phyloP scores from a whole-genome alignment of 2,888 invertebrate species.

The Polymixis flavicincta region DNA sequence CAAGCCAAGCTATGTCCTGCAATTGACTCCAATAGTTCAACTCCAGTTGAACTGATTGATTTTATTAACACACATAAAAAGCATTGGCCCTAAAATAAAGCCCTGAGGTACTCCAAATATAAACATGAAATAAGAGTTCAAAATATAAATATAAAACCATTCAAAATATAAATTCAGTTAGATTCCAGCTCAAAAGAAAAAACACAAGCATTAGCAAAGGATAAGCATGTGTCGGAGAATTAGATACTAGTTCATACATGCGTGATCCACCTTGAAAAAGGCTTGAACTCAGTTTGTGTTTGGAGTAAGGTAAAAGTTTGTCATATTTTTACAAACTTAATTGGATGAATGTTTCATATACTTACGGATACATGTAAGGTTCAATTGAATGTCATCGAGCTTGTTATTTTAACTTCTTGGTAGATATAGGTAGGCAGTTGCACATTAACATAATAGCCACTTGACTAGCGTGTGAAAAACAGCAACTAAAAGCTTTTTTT shows the following conservation, averaged over 20 bases:
- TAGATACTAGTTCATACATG: not conserved
- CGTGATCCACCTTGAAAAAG: constrained; percentile 4
- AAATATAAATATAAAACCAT: not conserved
- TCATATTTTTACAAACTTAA: not conserved
- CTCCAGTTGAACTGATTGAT: not conserved
- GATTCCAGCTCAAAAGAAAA: not conserved
- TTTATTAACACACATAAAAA: not conserved
- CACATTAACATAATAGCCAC: not conserved
- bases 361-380: not conserved
- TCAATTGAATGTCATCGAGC: not conserved
- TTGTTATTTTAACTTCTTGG: not conserved
- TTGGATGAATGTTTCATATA: not conserved
- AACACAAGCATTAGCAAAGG: not conserved
- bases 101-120: constrained; percentile 12
- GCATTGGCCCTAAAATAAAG: not conserved
- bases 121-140: not conserved
- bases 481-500: constrained; percentile 7
- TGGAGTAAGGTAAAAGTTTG: not conserved
- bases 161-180: not conserved
- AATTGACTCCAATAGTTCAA: not conserved
- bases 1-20: not conserved
- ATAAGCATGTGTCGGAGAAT: not conserved
- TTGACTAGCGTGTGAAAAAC: constrained; percentile 22
- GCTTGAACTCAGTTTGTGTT: not conserved
- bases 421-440: not conserved